phyloP scores from a whole-genome alignment of 2,888 invertebrate species.

The Drepana falcataria region DNA sequence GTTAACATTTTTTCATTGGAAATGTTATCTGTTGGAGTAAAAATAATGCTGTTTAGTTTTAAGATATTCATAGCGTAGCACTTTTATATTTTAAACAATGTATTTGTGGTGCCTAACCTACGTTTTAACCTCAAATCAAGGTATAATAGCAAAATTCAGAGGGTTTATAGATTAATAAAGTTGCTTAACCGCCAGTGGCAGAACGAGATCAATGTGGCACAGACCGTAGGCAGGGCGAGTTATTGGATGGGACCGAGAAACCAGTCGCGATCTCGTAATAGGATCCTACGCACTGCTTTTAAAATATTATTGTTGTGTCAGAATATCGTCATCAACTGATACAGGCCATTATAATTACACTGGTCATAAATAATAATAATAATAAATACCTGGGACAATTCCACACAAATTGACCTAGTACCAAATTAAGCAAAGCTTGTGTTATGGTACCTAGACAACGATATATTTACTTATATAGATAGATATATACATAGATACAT shows the following conservation, averaged over 20 bases:
- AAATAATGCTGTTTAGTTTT: not conserved
- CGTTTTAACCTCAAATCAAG: not conserved
- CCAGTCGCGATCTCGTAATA: slow-evolving; percentile 43
- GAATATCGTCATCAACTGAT: not conserved
- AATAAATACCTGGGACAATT: too few relatives aligned
- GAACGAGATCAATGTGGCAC: slow-evolving; percentile 19
- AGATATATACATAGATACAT: too few relatives aligned
- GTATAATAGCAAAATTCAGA: not conserved
- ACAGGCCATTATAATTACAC: too few relatives aligned
- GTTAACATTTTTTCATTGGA: not conserved
- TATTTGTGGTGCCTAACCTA: too few relatives aligned
- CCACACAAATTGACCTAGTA: too few relatives aligned
- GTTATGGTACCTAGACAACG: too few relatives aligned
- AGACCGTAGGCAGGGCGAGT: slow-evolving; percentile 40
- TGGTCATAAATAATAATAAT: too few relatives aligned
- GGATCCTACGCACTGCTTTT: slow-evolving; percentile 52
- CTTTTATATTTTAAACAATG: too few relatives aligned
- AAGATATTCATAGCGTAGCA: too few relatives aligned
- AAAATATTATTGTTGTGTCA: not conserved
- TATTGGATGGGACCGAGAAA: slow-evolving; percentile 48
- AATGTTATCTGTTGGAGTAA: not conserved
- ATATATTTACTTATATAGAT: too few relatives aligned
- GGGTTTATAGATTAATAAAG: not conserved
- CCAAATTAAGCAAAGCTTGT: too few relatives aligned
- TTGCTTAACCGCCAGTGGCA: not conserved